Evolutionary conservation across 2,888 invertebrate genomes (phyloP).

Genomic region (Latheticus oryzae): DNA sequence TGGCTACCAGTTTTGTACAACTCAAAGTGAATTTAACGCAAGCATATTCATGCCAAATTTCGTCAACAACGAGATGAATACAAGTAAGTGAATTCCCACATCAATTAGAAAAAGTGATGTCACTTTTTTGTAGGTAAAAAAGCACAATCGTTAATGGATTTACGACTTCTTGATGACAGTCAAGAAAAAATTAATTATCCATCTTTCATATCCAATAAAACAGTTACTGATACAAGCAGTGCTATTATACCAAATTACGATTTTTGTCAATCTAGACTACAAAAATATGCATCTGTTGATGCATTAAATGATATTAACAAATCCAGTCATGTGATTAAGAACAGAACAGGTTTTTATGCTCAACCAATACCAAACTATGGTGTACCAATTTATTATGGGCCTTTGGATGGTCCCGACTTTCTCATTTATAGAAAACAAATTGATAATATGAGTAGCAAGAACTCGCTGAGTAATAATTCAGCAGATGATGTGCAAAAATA

Average conservation of each 20-base stretch:
- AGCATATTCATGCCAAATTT: slow-evolving; percentile 60
- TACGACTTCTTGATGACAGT: slow-evolving; percentile 57
- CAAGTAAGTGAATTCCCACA: slow-evolving; percentile 7
- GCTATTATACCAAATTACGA: slow-evolving; percentile 54
- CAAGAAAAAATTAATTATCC: slow-evolving; percentile 46
- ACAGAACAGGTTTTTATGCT: slow-evolving; percentile 63
- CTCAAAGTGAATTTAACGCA: slow-evolving; percentile 66
- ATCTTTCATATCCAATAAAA: slow-evolving; percentile 50
- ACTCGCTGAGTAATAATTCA: slow-evolving; percentile 64
- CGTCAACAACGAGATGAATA: slow-evolving; percentile 47
- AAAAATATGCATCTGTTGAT: slow-evolving; percentile 62
- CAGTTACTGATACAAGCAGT: slow-evolving; percentile 53
- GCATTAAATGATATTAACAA: slow-evolving; percentile 57
- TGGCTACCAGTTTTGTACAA: slow-evolving; percentile 61
- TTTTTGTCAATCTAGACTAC: slow-evolving; percentile 48
- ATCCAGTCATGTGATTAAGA: slow-evolving; percentile 59
- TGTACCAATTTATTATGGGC: slow-evolving; percentile 65
- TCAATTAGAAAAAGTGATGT: neutral
- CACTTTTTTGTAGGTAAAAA: slow-evolving; percentile 57
- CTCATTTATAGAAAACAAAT: slow-evolving; percentile 64
- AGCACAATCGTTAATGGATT: slow-evolving; percentile 63
- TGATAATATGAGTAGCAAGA: slow-evolving; percentile 59
- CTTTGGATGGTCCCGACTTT: slow-evolving; percentile 64
- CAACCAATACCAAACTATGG: slow-evolving; percentile 64
- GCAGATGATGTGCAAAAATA: slow-evolving; percentile 66